Conservation (phyloP, 2,888 invertebrate genomes). For the Phasia obesa region DNA sequence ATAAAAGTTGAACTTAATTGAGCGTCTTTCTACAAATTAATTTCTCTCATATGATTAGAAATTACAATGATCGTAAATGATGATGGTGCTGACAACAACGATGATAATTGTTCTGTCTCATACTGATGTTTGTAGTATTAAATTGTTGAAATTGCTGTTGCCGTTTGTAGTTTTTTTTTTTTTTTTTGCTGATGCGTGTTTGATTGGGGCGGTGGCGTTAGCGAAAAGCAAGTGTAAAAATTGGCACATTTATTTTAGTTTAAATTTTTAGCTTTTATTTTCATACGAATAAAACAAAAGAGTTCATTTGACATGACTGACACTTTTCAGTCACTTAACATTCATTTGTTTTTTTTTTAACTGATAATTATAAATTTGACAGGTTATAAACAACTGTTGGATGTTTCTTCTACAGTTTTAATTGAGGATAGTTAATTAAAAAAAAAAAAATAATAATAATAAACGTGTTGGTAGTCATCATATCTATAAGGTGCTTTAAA, state of each 20-base stretch:
- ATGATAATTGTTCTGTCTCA: background rate
- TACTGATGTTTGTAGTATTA: constrained; percentile 29
- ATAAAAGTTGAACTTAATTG: constrained; percentile 70
- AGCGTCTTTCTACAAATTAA: constrained; percentile 58
- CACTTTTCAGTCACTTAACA: constrained; percentile 24
- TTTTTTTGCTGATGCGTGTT: constrained; percentile 66
- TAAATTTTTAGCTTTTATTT: constrained; percentile 25
- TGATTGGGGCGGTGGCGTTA: constrained; percentile 57
- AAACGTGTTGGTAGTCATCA: background rate
- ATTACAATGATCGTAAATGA: constrained; percentile 28
- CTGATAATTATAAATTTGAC: constrained; percentile 20
- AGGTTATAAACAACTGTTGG: constrained; percentile 33
- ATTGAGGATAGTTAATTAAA: constrained; percentile 27
- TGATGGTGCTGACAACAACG: constrained; percentile 4
- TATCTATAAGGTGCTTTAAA: background rate
- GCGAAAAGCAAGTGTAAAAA: constrained; percentile 66
- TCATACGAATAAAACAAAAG: background rate
- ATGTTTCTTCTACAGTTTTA: constrained; percentile 20
- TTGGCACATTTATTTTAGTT: constrained; percentile 62
- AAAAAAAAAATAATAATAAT: no score
- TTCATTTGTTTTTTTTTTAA: constrained; percentile 5
- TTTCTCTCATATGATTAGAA: constrained; percentile 53
- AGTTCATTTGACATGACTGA: constrained; percentile 26
- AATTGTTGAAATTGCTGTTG: constrained; percentile 30
- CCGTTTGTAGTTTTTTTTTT: no score